Conservation (phyloP, 2,888 invertebrate species). For the Hermodice carunculata region DNA sequence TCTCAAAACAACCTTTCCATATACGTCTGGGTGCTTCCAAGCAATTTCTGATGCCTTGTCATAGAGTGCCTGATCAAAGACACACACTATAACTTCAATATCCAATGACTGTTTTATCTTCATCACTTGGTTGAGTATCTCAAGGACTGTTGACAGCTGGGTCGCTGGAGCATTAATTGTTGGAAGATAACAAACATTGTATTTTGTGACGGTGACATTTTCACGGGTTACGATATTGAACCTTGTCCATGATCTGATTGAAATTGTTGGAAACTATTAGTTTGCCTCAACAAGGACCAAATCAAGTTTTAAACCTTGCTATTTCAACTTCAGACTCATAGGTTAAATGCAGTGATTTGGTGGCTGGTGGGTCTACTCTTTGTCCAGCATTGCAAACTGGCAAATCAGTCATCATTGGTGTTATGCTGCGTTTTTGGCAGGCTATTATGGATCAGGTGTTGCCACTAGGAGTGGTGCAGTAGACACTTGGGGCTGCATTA, state of each 20-base stretch:
- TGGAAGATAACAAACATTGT: slow-evolving; percentile 27
- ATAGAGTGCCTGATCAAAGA: slow-evolving; percentile 41
- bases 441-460: background rate
- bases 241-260: slow-evolving; percentile 29
- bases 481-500: slow-evolving; percentile 34
- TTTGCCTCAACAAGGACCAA: slow-evolving; percentile 6
- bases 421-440: background rate
- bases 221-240: slow-evolving; percentile 29
- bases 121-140: slow-evolving; percentile 16
- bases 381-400: slow-evolving; percentile 21
- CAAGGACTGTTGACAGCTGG: slow-evolving; percentile 20
- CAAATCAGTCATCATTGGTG: background rate
- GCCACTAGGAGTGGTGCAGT: background rate
- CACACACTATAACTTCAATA: slow-evolving; percentile 14
- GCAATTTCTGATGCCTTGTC: slow-evolving; percentile 40
- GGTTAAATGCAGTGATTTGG: background rate
- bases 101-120: slow-evolving; percentile 24
- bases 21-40: slow-evolving; percentile 30
- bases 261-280: slow-evolving; percentile 17
- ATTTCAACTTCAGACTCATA: background rate
- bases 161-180: slow-evolving; percentile 32
- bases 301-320: slow-evolving; percentile 11
- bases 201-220: slow-evolving; percentile 8
- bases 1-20: slow-evolving; percentile 27
- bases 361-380: slow-evolving; percentile 18